Evolutionary conservation across 2,888 invertebrate species (phyloP).

Genomic region (Drosophila emarginata): DNA sequence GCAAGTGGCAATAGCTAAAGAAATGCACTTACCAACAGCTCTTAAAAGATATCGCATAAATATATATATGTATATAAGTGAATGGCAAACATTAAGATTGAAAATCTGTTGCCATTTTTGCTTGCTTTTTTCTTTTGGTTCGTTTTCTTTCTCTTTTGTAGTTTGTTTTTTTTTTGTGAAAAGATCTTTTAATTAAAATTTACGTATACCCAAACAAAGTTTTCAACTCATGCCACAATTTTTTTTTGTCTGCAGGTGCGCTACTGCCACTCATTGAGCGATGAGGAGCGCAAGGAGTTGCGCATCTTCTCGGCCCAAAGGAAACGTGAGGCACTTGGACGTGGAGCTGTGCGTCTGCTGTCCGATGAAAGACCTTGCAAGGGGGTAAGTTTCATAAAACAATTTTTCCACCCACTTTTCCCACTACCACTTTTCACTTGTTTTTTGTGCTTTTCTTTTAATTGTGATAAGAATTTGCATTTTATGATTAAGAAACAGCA

Average conservation of each 20-base stretch:
- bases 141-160: neutral
- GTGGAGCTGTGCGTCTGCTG: conserved; percentile 93
- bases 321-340: conserved; percentile 96
- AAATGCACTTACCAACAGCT: conserved; percentile 22
- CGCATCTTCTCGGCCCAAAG: conserved; percentile 95
- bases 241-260: conserved; percentile 86
- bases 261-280: conserved; percentile 96
- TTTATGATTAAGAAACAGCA: conserved; percentile 64
- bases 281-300: conserved; percentile 96
- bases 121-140: conserved; percentile 11
- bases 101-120: conserved; percentile 66
- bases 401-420: conserved; percentile 14
- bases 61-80: neutral
- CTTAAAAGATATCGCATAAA: conserved; percentile 17
- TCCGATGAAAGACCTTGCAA: conserved; percentile 89
- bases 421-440: no score
- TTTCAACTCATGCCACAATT: conserved; percentile 25
- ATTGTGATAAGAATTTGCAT: conserved; percentile 71
- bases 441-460: conserved; percentile 32
- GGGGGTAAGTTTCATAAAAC: conserved; percentile 85
- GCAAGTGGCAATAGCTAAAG: neutral
- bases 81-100: conserved; percentile 64
- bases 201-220: conserved; percentile 51
- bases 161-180: conserved; percentile 11
- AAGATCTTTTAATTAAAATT: conserved; percentile 78